Conservation (phyloP, 2,888 invertebrate genomes). For the Lasioglossum figueresi region DNA sequence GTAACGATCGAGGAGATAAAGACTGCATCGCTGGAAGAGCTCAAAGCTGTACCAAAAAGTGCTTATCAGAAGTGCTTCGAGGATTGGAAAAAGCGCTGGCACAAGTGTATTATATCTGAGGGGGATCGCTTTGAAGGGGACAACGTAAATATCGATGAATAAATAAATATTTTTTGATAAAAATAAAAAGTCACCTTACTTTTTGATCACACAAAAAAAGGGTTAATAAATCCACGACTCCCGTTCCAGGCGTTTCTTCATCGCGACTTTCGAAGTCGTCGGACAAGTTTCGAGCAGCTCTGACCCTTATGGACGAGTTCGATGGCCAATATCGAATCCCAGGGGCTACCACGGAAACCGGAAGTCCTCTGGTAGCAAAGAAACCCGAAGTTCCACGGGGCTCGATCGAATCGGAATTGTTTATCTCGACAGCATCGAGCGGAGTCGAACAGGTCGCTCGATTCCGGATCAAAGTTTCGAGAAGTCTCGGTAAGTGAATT, state of each 20-base stretch:
- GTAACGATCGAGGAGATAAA: no score
- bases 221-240: neutral
- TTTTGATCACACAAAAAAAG: no score
- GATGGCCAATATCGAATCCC: neutral
- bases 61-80: no score
- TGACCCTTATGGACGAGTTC: neutral
- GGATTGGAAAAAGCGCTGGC: no score
- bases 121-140: no score
- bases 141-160: no score
- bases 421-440: neutral
- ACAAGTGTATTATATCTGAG: no score
- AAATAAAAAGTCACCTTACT: no score
- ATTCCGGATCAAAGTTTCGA: neutral
- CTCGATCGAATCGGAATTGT: neutral
- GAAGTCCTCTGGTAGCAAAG: neutral
- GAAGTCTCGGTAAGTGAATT: slow-evolving; percentile 18
- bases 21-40: no score
- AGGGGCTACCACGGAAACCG: neutral
- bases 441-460: neutral
- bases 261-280: neutral
- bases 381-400: neutral
- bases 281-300: neutral
- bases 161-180: no score
- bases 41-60: no score
- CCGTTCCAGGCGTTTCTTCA: neutral